Base-by-base conservation (phyloP, 2,888 invertebrate genomes). In the Deilephila elpenor region DNA sequence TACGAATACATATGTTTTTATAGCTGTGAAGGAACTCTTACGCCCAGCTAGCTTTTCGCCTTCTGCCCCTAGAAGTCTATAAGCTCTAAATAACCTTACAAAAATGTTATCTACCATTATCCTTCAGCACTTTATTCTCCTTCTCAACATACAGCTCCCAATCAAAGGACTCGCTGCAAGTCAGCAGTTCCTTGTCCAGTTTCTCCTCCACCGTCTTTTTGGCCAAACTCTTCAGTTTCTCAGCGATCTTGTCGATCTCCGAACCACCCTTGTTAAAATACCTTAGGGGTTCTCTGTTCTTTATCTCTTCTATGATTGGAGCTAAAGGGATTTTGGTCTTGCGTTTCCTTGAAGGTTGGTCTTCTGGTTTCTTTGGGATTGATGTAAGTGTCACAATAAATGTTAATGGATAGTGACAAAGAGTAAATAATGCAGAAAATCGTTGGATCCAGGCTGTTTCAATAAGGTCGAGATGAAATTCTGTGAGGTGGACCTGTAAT, bases 171-270 rank as follows among this genome's bases (percentile, higher is more conserved):
- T 93, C 93, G 34, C 88, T 91, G 72, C 94, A 93, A 8, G 84
- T 88, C 72, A 91, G 79, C 73, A 93, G 82, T 72, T 91, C 93
- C 20, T 83, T 87, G 71, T 92, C 87, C 44, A 94, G 80, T 59
- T 82, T 87, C 34, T 90, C 89, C 29, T 87, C 87, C 1, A 81
- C 85, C 7, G 80, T 89, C 6, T 78, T 86, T 67, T 85, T 87
- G 53, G 93, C 89, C 72, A 93, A 77, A 74, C 86, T 91, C 79
- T 91, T 93, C 56, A 94, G 79, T 79, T 94, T 94, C 79, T 93
- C 94, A 0, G 94, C 94, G 44, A 94, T 94, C 79, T 93, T 93
- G 77, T 93, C 91, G 37, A 94, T 94, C 77, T 92, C 93, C n/a
- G 83, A 80, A 8, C 86, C 84, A 53, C 86, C 89, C 80, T 86